Evolutionary conservation across 2,888 invertebrate genomes (phyloP).

Genomic region (Phengaris alcon): DNA sequence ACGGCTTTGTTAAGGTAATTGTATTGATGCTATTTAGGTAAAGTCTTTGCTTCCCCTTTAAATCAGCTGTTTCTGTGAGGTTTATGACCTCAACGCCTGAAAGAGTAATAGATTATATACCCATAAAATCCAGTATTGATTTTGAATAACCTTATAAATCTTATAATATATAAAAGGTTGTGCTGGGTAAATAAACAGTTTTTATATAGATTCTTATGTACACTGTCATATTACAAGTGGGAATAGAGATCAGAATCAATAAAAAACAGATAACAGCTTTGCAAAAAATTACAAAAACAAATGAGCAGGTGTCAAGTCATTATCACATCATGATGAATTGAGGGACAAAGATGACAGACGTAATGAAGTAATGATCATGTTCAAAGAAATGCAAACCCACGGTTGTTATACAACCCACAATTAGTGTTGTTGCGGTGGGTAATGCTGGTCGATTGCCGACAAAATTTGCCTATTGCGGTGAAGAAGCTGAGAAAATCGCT

Average conservation of each 20-base stretch:
- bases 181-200: not conserved
- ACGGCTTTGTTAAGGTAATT: no score
- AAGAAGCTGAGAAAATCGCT: constrained; percentile 23
- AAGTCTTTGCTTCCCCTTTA: no score
- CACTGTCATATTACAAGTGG: not conserved
- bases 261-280: not conserved
- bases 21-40: no score
- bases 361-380: constrained; percentile 49
- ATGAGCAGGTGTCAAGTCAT: constrained; percentile 56
- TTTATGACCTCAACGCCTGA: no score
- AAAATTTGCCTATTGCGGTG: constrained; percentile 41
- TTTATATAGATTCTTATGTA: not conserved
- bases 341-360: constrained; percentile 51
- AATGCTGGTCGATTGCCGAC: constrained; percentile 50
- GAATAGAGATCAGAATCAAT: not conserved
- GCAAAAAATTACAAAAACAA: constrained; percentile 33
- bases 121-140: no score
- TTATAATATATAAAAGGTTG: no score
- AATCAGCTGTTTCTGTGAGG: no score
- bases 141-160: no score
- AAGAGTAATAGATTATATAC: no score
- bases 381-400: constrained; percentile 52
- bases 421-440: constrained; percentile 51
- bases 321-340: constrained; percentile 50
- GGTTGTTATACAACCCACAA: constrained; percentile 60